Base-by-base conservation (phyloP, 2,113 vertebrate genomes). In the Willisornis vidua region DNA sequence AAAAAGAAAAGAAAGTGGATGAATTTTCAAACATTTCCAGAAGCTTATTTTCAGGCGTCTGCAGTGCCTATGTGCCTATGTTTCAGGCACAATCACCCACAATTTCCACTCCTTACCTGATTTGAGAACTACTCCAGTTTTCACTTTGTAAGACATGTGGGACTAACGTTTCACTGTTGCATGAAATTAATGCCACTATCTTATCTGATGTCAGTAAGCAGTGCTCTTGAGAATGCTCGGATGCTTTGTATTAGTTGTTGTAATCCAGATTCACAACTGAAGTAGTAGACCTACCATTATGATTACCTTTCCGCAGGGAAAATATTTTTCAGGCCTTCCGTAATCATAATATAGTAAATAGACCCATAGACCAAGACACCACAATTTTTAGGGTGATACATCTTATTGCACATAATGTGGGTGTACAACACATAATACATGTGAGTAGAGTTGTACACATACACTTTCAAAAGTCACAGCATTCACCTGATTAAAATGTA, bases 381-480 rank as follows among this genome's bases (percentile, higher is more conserved):
- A 46, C 39, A 5, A 49, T 59, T 89, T 82, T 89, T 85, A 70
- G 20, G 15, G 13, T 63, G 37, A 58, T 68, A 24, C 0, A 1
- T 48, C n/a, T 78, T 55, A 12, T 49, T 9, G 3, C 5, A 51
- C 4, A 9, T 49, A 45, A 23, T 39, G 5, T 59, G 18, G 8
- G 7, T 55, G 14, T 49, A 19, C 23, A 68, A 35, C 18, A 78
- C 15, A 8, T 9, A 23, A 77, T 19, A 73, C 7, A 29, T 7
- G 2, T 39, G 9, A 41, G 3, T 23, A 66, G 66, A 66, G 8
- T 57, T 0, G 0, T 22, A 57, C 12, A 66, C 26, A 26, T 5
- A 43, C 12, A n/a, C 10, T 75, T 89, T 51, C 10, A 74, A 65
- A 79, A 70, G 28, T 82, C 17, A 35, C 6, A 39, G 5, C 13